These are phyloP conservation scores for Platycheirus rosarum DNA, from an alignment of 2,888 invertebrate species.

Conservation along the genomic window DNA sequence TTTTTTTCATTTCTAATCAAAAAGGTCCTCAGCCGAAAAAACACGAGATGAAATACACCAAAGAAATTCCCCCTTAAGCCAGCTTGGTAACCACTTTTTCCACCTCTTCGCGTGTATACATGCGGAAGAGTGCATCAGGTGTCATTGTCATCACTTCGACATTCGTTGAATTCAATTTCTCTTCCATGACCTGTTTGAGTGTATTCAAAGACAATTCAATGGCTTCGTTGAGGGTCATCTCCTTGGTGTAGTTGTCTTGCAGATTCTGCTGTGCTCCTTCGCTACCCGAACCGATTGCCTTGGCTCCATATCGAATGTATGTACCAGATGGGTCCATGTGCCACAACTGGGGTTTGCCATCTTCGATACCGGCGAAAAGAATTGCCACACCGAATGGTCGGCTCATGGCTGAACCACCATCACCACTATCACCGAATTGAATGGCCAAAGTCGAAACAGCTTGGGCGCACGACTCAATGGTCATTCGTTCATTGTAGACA, in stretches of 20 bases:
- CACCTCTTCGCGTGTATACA: slow-evolving; percentile 94
- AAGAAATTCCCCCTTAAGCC: slow-evolving; percentile 83
- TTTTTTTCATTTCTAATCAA: slow-evolving; percentile 27
- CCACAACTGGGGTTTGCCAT: slow-evolving; percentile 96
- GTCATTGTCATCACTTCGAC: slow-evolving; percentile 99
- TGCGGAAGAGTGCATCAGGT: slow-evolving; percentile 91
- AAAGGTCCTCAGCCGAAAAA: slow-evolving; percentile 49
- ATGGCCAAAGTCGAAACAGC: slow-evolving; percentile 99
- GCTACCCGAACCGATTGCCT: slow-evolving; percentile 99
- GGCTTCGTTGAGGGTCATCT: slow-evolving; percentile 97
- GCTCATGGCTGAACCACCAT: slow-evolving; percentile 96
- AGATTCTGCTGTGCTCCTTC: slow-evolving; percentile 99
- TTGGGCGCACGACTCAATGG: slow-evolving; percentile 98
- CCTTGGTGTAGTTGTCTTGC: slow-evolving; percentile 89
- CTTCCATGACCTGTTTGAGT: slow-evolving; percentile 99
- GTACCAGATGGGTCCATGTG: slow-evolving; percentile 99
- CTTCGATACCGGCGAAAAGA: slow-evolving; percentile 95
- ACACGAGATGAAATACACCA: slow-evolving; percentile 32
- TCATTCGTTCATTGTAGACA: slow-evolving; percentile 97
- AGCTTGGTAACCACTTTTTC: slow-evolving; percentile 93
- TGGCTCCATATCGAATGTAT: slow-evolving; percentile 98
- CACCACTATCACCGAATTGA: slow-evolving; percentile 99
- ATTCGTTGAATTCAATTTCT: slow-evolving; percentile 97
- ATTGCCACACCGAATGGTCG: slow-evolving; percentile 99
- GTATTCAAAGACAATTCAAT: slow-evolving; percentile 95